A percentile compares a stretch with the other conserved stretches of the same genome.
Conservation (phyloP, 2,113 vertebrate genomes). For the Hemiprocne comata region DNA sequence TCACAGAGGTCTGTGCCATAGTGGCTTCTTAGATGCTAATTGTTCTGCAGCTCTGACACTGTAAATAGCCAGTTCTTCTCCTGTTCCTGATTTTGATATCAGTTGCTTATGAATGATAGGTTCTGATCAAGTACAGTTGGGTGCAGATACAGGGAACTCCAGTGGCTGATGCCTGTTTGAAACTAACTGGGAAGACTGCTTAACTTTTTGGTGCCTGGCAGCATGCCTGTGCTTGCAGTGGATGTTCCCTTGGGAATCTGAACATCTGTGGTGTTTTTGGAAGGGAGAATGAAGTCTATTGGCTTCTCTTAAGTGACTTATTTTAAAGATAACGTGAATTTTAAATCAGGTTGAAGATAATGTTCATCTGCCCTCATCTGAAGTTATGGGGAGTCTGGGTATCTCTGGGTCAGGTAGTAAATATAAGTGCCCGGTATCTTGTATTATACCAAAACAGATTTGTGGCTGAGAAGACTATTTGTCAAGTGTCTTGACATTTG, state of each 20-base stretch:
- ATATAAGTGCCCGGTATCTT: background rate
- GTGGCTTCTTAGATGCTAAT: background rate
- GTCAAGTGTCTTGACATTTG: background rate
- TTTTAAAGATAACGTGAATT: background rate
- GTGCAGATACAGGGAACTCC: background rate
- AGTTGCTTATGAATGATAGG: background rate
- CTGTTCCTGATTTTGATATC: background rate
- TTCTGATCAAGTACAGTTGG: background rate
- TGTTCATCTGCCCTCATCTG: background rate
- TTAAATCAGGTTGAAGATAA: background rate
- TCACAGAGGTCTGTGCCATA: background rate
- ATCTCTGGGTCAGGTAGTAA: background rate
- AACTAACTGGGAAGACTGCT: background rate
- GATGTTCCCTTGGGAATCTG: background rate
- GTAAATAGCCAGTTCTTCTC: background rate
- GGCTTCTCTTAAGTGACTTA: slow-evolving; percentile 31
- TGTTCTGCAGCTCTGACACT: background rate
- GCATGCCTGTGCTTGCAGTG: background rate
- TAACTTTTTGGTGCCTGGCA: slow-evolving; percentile 41
- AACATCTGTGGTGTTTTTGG: background rate
- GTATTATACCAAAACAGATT: background rate
- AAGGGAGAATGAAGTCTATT: background rate
- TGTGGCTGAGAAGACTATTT: background rate
- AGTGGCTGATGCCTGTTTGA: background rate
- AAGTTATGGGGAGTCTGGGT: background rate